Percentiles rank a stretch among this genome's conserved stretches.
Evolutionary conservation across 2,797 vertebrate genomes (phyloP).

Genomic region (Cossypha dichroa): DNA sequence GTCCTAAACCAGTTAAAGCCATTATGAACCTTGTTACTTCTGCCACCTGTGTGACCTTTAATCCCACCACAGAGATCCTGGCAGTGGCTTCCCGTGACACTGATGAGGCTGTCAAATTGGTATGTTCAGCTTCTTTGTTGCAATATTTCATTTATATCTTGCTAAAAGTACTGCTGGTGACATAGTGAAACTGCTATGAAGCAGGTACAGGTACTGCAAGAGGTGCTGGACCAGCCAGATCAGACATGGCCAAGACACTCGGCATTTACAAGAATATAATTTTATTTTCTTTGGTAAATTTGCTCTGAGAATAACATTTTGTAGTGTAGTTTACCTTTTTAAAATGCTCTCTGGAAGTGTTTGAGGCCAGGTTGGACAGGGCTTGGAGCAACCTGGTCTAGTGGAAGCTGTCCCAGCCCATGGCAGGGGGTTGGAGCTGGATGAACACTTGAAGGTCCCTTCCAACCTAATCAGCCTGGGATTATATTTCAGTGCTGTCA

Average conservation of each 20-base stretch:
- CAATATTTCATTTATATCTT: not conserved
- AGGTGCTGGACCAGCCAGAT: not conserved
- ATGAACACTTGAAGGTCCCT: not conserved
- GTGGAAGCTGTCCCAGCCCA: not conserved
- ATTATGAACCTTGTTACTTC: constrained; percentile 92
- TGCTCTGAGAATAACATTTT: not conserved
- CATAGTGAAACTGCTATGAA: not conserved
- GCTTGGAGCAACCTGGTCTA: not conserved
- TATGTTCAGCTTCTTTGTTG: constrained; percentile 58
- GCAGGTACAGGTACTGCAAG: not conserved
- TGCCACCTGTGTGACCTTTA: constrained; percentile 86
- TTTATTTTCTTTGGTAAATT: not conserved
- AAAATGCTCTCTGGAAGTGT: not conserved
- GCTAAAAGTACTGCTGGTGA: not conserved
- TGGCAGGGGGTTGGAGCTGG: not conserved
- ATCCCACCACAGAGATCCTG: constrained; percentile 87
- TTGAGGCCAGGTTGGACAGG: not conserved
- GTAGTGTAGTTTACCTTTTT: not conserved
- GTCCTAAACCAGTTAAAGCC: constrained; percentile 86
- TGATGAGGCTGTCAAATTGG: constrained; percentile 89
- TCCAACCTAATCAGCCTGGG: not conserved
- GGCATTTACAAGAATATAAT: not conserved
- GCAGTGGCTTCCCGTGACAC: constrained; percentile 84
- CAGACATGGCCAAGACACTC: not conserved
- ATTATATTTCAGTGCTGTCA: not conserved